These are phyloP conservation scores for Drosophila ogumai DNA, from an alignment of 1,140 invertebrate species.

Conservation along the genomic window DNA sequence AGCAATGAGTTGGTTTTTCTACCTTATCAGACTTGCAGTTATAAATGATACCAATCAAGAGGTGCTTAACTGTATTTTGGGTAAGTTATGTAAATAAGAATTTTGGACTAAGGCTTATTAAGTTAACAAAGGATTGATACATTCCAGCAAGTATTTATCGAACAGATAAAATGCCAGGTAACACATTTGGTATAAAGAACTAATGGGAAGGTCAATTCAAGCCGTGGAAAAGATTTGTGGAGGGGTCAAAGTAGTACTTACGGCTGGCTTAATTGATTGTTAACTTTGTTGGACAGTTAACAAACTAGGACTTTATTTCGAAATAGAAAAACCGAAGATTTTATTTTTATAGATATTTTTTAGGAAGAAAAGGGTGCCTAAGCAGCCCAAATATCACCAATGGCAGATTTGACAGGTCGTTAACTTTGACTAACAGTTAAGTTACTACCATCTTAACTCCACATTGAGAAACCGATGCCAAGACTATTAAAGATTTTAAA, in stretches of 20 bases:
- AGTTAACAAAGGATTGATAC: not conserved
- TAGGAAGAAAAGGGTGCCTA: too few species aligned
- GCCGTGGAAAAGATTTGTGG: not conserved
- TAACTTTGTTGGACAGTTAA: not conserved
- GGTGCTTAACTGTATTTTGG: not conserved
- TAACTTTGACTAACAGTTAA: not conserved
- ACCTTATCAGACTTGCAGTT: not conserved
- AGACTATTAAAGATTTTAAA: not conserved
- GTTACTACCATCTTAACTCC: too few species aligned
- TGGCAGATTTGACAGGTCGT: not conserved
- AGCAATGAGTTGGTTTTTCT: not conserved
- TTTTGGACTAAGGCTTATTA: not conserved
- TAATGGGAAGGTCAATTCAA: not conserved
- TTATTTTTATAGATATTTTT: not conserved
- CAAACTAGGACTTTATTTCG: rapidly evolving
- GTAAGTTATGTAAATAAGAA: not conserved
- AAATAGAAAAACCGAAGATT: not conserved
- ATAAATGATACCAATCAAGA: not conserved
- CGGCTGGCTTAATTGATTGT: too few species aligned
- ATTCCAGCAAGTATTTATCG: not conserved
- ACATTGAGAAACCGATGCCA: not conserved
- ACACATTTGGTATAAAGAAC: not conserved
- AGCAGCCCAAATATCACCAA: not conserved
- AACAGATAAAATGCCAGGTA: not conserved
- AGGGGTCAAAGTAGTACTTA: not conserved